Evolutionary conservation across 2,888 invertebrate genomes (phyloP), one percentile per base, ranked within the genome.

Genomic region (Drosophila kuntzei): DNA sequence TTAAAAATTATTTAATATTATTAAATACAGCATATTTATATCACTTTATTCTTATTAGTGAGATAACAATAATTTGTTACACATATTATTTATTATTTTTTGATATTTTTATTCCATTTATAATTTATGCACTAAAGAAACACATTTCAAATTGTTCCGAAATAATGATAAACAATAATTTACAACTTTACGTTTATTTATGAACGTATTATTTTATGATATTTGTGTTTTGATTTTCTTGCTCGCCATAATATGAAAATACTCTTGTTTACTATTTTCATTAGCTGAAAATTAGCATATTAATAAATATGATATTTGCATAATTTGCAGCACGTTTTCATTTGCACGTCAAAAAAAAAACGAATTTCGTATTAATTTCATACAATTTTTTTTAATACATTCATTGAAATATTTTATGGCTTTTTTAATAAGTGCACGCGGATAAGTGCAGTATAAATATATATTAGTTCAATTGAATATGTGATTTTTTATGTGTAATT

Each of bases 271-370:
- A 43, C 41, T 61, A 54, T 65, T 72, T 71, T 69, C 79, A 88
- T 86, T 86, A 86, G 83, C 67, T 58, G 55, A 73, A 74, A 83
- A 85, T 72, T 76, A 66, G 60, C 67, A 63, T 66, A 59, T 39
- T 25, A 37, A 60, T 53, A 51, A 36, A 66, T 57, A 66, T 63
- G 29, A 55, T 46, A 66, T 71, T 60, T 63, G 50, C 59, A 68
- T 84, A 74, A 53, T 58, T 57, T 39, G 20, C 16, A 36, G 49
- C 63, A 46, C 50, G 46, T 62, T 51, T 47, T 25, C 41, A 59
- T 53, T 76, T 49, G 37, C 57, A 44, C 16, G 14, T 53, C 11
- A 57, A 57, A 34, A 59, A 62, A 41, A 53, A 65, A 37, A 12
- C 25, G 39, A 54, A 62, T 63, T 53, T 37, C 50, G 37, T 60